phyloP scores from a whole-genome alignment of 2,888 invertebrate species.

The Bugula neritina region DNA sequence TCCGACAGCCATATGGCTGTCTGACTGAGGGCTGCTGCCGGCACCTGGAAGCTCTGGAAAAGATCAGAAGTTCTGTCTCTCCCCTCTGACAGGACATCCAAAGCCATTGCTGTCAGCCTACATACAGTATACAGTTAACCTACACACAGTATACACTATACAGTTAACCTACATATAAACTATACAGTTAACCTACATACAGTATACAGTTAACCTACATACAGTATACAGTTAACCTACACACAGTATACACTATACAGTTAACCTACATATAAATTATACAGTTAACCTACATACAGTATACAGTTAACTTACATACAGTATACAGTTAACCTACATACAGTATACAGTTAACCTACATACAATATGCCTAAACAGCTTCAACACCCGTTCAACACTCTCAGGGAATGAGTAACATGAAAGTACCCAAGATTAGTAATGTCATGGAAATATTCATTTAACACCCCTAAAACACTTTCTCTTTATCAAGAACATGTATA shows the following conservation, averaged over 20 bases:
- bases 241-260: too few species aligned
- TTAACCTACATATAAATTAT: too few species aligned
- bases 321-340: too few species aligned
- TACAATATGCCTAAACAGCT: too few species aligned
- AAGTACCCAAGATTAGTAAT: too few species aligned
- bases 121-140: not conserved
- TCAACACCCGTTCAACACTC: too few species aligned
- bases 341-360: constrained; percentile 77
- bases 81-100: constrained; percentile 80
- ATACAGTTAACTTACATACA: constrained; percentile 71
- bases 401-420: too few species aligned
- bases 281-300: too few species aligned
- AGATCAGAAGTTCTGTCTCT: constrained; percentile 44
- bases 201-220: constrained; percentile 66
- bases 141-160: not conserved
- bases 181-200: not conserved
- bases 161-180: not conserved
- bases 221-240: not conserved
- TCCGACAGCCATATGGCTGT: constrained; percentile 33
- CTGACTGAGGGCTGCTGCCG: constrained; percentile 32
- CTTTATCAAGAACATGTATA: too few species aligned
- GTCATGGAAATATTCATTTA: too few species aligned
- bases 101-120: constrained; percentile 84
- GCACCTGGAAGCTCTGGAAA: constrained; percentile 32
- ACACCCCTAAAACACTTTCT: too few species aligned